A percentile compares a stretch with the other conserved stretches of the same genome.
Conservation (phyloP, 2,888 invertebrate genomes). For the Andrena trimmerana region DNA sequence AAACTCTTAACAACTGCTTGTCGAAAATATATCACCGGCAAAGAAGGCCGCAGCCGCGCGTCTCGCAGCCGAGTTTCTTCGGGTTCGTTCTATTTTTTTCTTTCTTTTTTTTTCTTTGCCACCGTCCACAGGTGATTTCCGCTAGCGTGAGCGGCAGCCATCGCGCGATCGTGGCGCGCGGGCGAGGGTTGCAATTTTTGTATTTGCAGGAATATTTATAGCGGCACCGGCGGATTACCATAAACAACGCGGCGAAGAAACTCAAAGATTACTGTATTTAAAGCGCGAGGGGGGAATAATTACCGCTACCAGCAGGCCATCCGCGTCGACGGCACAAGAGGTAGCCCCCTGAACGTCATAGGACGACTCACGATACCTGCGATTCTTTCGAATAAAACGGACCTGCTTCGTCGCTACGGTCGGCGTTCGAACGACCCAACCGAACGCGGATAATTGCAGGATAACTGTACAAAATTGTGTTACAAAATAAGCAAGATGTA, state of each 20-base stretch:
- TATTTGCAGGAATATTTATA: slow-evolving; percentile 83
- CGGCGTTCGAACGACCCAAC: slow-evolving; percentile 7
- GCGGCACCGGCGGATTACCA: slow-evolving; percentile 81
- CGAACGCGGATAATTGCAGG: neutral
- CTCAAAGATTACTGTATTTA: slow-evolving; percentile 83
- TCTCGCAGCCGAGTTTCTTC: slow-evolving; percentile 51
- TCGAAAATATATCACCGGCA: slow-evolving; percentile 50
- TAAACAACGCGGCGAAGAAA: slow-evolving; percentile 82
- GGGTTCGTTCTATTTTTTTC: slow-evolving; percentile 47
- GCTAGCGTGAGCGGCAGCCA: slow-evolving; percentile 81
- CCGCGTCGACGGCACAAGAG: slow-evolving; percentile 70
- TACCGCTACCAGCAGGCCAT: slow-evolving; percentile 75
- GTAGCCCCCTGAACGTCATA: slow-evolving; percentile 67
- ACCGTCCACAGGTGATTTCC: slow-evolving; percentile 71
- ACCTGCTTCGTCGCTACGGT: neutral
- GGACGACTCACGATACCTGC: slow-evolving; percentile 35
- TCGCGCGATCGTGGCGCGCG: slow-evolving; percentile 66
- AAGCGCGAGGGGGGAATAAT: slow-evolving; percentile 80
- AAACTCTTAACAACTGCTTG: slow-evolving; percentile 49
- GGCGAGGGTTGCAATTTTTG: slow-evolving; percentile 82
- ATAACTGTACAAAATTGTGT: neutral
- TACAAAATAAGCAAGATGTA: neutral
- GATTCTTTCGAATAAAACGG: slow-evolving; percentile 26
- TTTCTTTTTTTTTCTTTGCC: neutral
- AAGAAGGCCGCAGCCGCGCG: slow-evolving; percentile 15